Base-by-base conservation (phyloP, 2,797 vertebrate species). In the Molossus molossus region DNA sequence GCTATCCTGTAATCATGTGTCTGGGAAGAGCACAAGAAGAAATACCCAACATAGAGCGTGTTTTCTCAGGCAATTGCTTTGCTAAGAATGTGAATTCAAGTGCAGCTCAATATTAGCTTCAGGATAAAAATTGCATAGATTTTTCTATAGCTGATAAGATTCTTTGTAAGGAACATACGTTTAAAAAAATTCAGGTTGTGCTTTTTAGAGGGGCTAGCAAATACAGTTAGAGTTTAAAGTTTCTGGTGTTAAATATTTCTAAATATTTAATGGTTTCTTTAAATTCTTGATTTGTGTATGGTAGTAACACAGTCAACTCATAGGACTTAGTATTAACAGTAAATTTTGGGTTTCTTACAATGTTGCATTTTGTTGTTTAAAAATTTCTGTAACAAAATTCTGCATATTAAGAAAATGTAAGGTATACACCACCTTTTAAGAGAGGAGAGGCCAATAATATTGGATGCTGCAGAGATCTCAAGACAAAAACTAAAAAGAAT, bases 41-140 rank as follows among this genome's bases (percentile, higher is more conserved):
- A n/a, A n/a, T n/a, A n/a, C n/a, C n/a, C n/a, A n/a, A n/a, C n/a
- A n/a, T n/a, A n/a, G n/a, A n/a, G n/a, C n/a, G n/a, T n/a, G n/a
- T 96, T 97, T 98, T 98, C 97, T 98, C 97, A 98, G 97, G 98
- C 98, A 97, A 97, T 98, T 98, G 96, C 98, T 98, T 99, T 98
- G 98, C 98, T 98, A 98, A 99, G 98, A 98, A 99, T 99, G 99
- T 99, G 99, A 99, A 99, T 99, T 99, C 98, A 97, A 98, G 98
- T 99, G 98, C 98, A 98, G 99, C 98, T 98, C 98, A 98, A 98
- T 98, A 98, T 98, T 99, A 98, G 98, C 98, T 98, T 99, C 98
- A 98, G 98, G 98, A 98, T 98, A 99, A 99, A 98, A 99, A 98
- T 98, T 99, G 58, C 99, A 99, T 99, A 99, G 99, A 99, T 98